A percentile compares a stretch with the other conserved stretches of the same genome.
phyloP scores from a whole-genome alignment of 2,113 vertebrate species.

The Crotalus viridis region DNA sequence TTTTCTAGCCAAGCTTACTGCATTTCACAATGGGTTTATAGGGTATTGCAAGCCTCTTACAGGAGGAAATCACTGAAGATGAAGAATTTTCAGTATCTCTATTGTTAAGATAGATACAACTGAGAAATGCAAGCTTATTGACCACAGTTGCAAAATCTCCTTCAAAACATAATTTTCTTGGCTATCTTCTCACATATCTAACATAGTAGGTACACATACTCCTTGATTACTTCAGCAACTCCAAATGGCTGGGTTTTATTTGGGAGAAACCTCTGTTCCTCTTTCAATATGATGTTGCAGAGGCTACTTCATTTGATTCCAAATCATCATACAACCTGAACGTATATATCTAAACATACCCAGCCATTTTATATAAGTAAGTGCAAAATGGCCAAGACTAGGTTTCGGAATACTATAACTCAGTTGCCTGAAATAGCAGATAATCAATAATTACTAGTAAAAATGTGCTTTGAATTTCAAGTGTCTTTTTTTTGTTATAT shows the following conservation, averaged over 20 bases:
- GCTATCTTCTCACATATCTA: not conserved
- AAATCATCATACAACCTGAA: not conserved
- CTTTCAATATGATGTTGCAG: not conserved
- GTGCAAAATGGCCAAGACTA: not conserved
- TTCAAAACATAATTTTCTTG: not conserved
- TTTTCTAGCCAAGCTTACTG: not conserved
- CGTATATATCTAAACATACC: not conserved
- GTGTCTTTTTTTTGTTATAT: not conserved
- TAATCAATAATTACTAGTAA: constrained; percentile 7
- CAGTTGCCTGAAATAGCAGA: not conserved
- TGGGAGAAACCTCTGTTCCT: not conserved
- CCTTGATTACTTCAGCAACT: not conserved
- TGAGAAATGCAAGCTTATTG: not conserved
- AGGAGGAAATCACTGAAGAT: not conserved
- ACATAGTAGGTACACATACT: not conserved
- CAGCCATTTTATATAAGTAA: not conserved
- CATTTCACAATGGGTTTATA: not conserved
- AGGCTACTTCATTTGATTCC: not conserved
- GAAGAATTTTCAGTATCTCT: not conserved
- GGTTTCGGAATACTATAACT: not conserved
- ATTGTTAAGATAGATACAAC: not conserved
- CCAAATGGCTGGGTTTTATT: too few species aligned
- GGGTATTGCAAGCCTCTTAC: not conserved
- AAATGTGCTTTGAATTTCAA: not conserved
- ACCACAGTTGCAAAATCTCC: not conserved